Percentiles rank a stretch among this genome's conserved stretches.
phyloP scores from a whole-genome alignment of 2,113 vertebrate genomes.

The Sterna hirundo region DNA sequence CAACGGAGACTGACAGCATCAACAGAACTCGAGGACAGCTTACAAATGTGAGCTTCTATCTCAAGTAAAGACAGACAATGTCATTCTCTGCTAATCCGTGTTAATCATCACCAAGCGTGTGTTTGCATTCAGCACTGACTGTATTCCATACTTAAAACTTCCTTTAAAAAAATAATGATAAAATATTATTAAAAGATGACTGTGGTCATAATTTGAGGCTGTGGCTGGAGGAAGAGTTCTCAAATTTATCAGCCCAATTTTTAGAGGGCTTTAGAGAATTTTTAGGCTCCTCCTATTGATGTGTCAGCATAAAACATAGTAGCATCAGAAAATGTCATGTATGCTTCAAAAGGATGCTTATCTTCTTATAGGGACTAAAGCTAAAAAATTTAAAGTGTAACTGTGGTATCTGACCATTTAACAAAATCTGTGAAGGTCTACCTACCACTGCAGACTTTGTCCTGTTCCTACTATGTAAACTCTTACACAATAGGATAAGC shows the following conservation, averaged over 20 bases:
- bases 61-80: neutral
- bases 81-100: neutral
- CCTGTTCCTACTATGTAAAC: neutral
- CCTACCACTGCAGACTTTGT: neutral
- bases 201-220: neutral
- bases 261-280: neutral
- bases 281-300: neutral
- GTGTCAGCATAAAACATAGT: neutral
- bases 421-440: neutral
- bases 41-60: neutral
- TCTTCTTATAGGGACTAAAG: neutral
- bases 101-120: neutral
- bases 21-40: neutral
- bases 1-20: neutral
- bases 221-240: neutral
- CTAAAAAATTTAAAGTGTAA: neutral
- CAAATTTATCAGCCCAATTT: neutral
- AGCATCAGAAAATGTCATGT: neutral
- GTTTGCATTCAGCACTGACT: neutral
- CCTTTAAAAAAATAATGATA: neutral
- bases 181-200: neutral
- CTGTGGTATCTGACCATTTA: neutral
- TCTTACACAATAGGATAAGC: neutral
- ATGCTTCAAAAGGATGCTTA: neutral
- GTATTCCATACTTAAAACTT: neutral